Evolutionary conservation across 2,113 vertebrate species (phyloP).

Genomic region (Thomomys bottae): DNA sequence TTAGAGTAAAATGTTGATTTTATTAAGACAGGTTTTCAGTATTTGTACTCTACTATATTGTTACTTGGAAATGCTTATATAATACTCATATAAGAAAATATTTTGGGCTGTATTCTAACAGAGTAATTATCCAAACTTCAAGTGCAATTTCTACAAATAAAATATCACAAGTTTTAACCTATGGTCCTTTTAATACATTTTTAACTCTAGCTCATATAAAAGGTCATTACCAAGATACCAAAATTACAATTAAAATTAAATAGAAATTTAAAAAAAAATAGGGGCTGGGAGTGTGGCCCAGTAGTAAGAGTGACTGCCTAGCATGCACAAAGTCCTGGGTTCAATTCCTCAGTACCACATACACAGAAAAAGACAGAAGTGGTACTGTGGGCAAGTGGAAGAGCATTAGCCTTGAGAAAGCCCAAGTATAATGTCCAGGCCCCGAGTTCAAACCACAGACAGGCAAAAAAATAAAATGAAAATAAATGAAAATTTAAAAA

Average conservation of each 20-base stretch:
- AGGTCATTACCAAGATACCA: too few species aligned
- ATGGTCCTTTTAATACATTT: background rate
- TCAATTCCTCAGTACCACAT: too few species aligned
- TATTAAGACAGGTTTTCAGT: background rate
- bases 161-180: background rate
- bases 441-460: too few species aligned
- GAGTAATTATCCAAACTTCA: background rate
- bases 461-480: constrained; percentile 22
- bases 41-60: background rate
- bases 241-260: constrained; percentile 15
- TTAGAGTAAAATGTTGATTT: background rate
- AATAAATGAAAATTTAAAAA: background rate
- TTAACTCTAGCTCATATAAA: background rate
- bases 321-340: too few species aligned
- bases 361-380: too few species aligned
- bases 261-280: too few species aligned
- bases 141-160: background rate
- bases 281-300: too few species aligned
- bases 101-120: background rate
- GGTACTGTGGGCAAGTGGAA: too few species aligned
- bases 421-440: too few species aligned
- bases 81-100: background rate
- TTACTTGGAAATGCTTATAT: background rate
- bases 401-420: too few species aligned
- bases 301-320: too few species aligned